Evolutionary conservation across 37 sponge, comb jelly and placozoan species (phyloP), one percentile per base, ranked within the genome.

Genomic region (Tethya wilhelma): DNA sequence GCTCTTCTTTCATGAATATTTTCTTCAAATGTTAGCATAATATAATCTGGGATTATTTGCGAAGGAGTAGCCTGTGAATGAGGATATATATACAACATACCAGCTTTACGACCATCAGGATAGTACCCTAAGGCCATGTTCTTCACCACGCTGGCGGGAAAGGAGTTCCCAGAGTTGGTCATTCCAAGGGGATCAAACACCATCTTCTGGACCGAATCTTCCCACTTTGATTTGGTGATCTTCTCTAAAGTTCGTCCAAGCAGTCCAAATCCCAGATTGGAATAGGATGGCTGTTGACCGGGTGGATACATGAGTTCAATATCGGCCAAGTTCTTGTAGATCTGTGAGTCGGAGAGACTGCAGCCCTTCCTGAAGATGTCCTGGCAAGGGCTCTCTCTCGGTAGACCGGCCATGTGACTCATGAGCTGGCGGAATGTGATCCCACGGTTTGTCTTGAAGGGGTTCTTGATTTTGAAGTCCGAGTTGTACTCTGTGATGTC

Each of bases 381-480:
- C 19, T 32, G 22, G 59, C 93, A 92, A 9, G 93, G 93, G 5
- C 81, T 31, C 12, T 87, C 63, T 25, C 93, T 58, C 8, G 89
- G 73, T 2, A 92, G 85, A 2, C 93, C 93, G 12, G 79, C 41
- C 89, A 92, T 84, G 89, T 92, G 93, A 59, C 85, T 77, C 64
- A 84, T 63, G 1, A 92, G 86, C 62, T 92, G 93, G 19, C 77
- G 76, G 29, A 92, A 79, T 17, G 89, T 88, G 75, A 92, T 64
- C 17, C 83, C 74, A 56, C 89, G 72, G 9, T 38, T 66, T 26
- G 89, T 92, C 53, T 82, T 73, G 49, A 88, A 92, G 14, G 81
- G 89, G 67, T 88, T 92, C 38, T 67, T 55, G 28, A 92, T 70
- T 23, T 32, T 53, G 42, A 92, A 92, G 29, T 78, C 43, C 22